These are phyloP conservation scores for Perognathus longimembris DNA, from an alignment of 2,113 vertebrate species.

Conservation along the genomic window DNA sequence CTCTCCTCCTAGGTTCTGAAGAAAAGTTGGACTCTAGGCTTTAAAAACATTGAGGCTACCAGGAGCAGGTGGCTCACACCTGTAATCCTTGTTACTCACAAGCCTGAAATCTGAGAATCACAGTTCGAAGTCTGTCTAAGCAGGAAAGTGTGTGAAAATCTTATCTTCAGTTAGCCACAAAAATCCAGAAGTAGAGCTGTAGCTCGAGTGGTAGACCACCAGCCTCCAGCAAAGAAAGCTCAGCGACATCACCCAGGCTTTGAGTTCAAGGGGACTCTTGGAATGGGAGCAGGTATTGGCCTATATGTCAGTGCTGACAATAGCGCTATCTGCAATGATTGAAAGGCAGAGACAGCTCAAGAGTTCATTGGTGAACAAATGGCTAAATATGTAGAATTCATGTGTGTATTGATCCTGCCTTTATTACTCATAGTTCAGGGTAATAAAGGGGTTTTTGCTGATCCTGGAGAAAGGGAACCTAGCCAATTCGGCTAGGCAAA, in stretches of 20 bases:
- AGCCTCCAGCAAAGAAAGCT: too few relatives aligned
- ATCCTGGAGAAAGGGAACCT: not conserved
- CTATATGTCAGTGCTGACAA: rapidly evolving
- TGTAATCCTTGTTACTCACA: too few relatives aligned
- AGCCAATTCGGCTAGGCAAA: not conserved
- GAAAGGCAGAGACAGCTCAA: not conserved
- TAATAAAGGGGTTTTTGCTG: not conserved
- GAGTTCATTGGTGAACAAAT: rapidly evolving
- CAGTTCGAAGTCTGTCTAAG: too few relatives aligned
- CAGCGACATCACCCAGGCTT: too few relatives aligned
- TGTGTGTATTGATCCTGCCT: rapidly evolving
- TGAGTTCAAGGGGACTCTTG: not conserved
- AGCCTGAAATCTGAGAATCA: too few relatives aligned
- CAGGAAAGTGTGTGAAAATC: too few relatives aligned
- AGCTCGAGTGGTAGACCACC: too few relatives aligned
- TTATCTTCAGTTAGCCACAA: too few relatives aligned
- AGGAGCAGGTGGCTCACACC: too few relatives aligned
- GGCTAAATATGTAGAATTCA: not conserved
- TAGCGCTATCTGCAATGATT: not conserved
- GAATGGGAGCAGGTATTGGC: not conserved
- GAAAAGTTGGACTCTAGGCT: not conserved
- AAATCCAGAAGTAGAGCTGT: too few relatives aligned
- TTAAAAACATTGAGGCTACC: not conserved
- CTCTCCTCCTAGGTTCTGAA: not conserved
- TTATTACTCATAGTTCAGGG: too few relatives aligned